phyloP scores from a whole-genome alignment of 2,113 vertebrate genomes.

The Loxodonta africana region DNA sequence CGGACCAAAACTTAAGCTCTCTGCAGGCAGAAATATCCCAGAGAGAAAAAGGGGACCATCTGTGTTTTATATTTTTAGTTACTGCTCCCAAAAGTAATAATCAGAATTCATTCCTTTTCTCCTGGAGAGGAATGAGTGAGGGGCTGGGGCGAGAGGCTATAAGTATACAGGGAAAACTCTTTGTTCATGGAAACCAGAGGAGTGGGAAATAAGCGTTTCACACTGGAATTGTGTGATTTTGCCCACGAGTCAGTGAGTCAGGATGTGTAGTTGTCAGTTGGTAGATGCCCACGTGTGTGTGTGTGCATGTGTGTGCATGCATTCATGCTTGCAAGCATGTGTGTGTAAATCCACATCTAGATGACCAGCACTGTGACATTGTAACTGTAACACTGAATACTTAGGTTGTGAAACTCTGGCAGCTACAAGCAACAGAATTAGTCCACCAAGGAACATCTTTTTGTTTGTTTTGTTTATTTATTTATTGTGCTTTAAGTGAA shows the following conservation, averaged over 20 bases:
- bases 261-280: rapidly evolving
- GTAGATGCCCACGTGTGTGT: background rate
- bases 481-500: too few relatives aligned
- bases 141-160: background rate
- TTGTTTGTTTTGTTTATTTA: too few relatives aligned
- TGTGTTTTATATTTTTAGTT: background rate
- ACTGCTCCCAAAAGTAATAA: background rate
- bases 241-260: background rate
- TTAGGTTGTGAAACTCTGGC: background rate
- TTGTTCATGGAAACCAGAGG: background rate
- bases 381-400: background rate
- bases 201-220: background rate
- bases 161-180: background rate
- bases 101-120: background rate
- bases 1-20: background rate
- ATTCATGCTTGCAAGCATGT: background rate
- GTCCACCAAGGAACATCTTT: background rate
- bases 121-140: background rate
- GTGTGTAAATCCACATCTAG: background rate
- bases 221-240: rapidly evolving
- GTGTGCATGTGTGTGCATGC: background rate
- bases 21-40: background rate
- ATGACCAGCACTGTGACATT: background rate
- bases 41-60: background rate
- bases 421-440: background rate